phyloP scores from a whole-genome alignment of 2,888 invertebrate genomes.

The Lithophane socia region DNA sequence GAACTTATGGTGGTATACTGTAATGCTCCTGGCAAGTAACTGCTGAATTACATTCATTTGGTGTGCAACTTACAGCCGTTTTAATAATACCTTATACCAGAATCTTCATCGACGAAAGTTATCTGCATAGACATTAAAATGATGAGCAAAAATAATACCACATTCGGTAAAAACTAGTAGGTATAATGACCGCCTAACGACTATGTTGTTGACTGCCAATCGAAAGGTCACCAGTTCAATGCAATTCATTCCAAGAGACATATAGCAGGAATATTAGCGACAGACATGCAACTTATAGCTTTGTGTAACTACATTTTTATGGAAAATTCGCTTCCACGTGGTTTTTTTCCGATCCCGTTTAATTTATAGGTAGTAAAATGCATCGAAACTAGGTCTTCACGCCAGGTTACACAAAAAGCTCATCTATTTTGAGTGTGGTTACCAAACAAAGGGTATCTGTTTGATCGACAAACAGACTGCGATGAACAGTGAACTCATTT shows the following conservation, averaged over 20 bases:
- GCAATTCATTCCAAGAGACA: conserved; percentile 35
- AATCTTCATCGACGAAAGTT: not conserved
- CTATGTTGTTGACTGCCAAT: conserved; percentile 28
- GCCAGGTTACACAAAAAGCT: conserved; percentile 46
- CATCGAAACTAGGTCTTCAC: conserved; percentile 42
- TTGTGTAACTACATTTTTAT: not conserved
- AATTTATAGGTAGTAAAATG: conserved; percentile 55
- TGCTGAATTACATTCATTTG: not conserved
- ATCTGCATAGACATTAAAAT: not conserved
- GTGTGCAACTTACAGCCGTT: not conserved
- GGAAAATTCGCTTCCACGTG: not conserved
- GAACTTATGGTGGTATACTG: conserved; percentile 4
- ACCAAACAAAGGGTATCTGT: conserved; percentile 60
- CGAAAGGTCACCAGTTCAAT: conserved; percentile 42
- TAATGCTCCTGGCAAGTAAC: not conserved
- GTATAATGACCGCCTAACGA: conserved; percentile 27
- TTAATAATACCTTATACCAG: not conserved
- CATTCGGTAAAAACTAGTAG: conserved; percentile 14
- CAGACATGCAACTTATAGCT: conserved; percentile 20
- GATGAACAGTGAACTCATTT: conserved; percentile 60
- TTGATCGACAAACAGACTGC: conserved; percentile 52
- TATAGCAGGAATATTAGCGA: conserved; percentile 30
- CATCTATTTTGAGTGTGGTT: conserved; percentile 54
- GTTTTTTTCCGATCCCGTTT: conserved; percentile 20
- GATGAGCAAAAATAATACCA: conserved; percentile 9